phyloP scores from a whole-genome alignment of 1,140 invertebrate genomes.

The Pogonognathellus flavescens region DNA sequence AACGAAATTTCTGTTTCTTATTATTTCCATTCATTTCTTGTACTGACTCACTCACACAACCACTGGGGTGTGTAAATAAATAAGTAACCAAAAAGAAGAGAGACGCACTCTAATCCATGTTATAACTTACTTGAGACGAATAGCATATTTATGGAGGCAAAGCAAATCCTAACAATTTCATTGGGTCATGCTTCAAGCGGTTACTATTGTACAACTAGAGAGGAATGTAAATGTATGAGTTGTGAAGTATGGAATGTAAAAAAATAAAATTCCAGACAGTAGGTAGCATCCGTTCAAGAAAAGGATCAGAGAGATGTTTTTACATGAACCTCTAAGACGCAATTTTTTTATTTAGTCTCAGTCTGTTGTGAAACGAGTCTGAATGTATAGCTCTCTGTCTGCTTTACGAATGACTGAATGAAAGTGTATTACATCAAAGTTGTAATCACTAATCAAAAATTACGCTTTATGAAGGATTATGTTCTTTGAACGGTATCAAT shows the following conservation, averaged over 20 bases:
- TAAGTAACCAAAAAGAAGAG: too few relatives aligned
- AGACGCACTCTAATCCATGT: too few relatives aligned
- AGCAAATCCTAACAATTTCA: background rate
- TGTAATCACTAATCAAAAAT: too few relatives aligned
- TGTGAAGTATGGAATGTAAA: slow-evolving; percentile 24
- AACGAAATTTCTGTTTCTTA: slow-evolving; percentile 6
- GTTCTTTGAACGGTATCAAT: background rate
- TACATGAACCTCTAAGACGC: background rate
- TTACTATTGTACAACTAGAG: background rate
- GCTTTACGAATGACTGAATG: background rate
- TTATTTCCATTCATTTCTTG: slow-evolving; percentile 32
- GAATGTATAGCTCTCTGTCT: background rate
- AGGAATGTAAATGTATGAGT: slow-evolving; percentile 15
- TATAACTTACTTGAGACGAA: too few relatives aligned
- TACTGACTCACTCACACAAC: slow-evolving; percentile 13
- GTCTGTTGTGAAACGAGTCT: background rate
- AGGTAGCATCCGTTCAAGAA: slow-evolving; percentile 24
- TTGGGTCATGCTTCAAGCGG: background rate
- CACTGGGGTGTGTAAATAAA: slow-evolving; percentile 18
- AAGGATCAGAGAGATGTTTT: slow-evolving; percentile 25
- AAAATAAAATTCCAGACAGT: slow-evolving; percentile 42
- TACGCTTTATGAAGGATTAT: too few relatives aligned
- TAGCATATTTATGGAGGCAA: too few relatives aligned
- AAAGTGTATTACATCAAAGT: background rate
- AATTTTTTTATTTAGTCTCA: background rate